Evolutionary conservation across 92 coral and sea anemone species (phyloP), one percentile per base, ranked within the genome.

Genomic region (Umimayanthus kanabou): DNA sequence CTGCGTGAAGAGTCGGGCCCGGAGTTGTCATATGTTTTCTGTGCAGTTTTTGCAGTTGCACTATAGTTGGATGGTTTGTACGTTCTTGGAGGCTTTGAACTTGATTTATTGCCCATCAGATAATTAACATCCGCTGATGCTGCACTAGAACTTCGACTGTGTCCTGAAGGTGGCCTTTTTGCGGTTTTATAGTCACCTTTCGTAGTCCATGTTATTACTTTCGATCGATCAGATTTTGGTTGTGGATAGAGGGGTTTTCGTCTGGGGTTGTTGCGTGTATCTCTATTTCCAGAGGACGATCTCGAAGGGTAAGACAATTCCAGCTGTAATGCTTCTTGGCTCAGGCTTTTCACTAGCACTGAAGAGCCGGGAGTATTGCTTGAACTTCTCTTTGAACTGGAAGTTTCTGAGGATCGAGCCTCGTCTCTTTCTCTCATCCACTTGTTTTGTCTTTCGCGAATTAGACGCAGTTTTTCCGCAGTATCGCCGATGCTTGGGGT

Each of bases 361-460:
- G 73, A 47, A 64, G 90, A 80, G 14, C 90, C 50, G 7, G 84
- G 80, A 6, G 90, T 88, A 55, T 73, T 89, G 25, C 85, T 80
- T 53, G 90, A 49, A 82, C 88, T 86, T 14, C 93, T 90, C 50
- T 82, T 72, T 42, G 92, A 89, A 13, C 65, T 78, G 45, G 58
- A n/a, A 72, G 25, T 45, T 65, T 82, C 83, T 28, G 88, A 43
- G 30, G 84, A 67, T 30, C 77, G 85, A 64, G 96, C 93, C 11
- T 89, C 93, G 39, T 97, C 98, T 87, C 99, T 80, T 74, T 97
- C 95, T 87, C 88, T 93, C 98, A 97, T 94, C 99, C 99, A 97
- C 18, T 88, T 92, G 76, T 91, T 93, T 73, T 97, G 99, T 81
- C 95, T 88, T 81, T 97, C 96, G 40, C 94, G 94, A 29, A 97